Conservation (phyloP, 2,113 vertebrate species). For the Saccopteryx leptura region DNA sequence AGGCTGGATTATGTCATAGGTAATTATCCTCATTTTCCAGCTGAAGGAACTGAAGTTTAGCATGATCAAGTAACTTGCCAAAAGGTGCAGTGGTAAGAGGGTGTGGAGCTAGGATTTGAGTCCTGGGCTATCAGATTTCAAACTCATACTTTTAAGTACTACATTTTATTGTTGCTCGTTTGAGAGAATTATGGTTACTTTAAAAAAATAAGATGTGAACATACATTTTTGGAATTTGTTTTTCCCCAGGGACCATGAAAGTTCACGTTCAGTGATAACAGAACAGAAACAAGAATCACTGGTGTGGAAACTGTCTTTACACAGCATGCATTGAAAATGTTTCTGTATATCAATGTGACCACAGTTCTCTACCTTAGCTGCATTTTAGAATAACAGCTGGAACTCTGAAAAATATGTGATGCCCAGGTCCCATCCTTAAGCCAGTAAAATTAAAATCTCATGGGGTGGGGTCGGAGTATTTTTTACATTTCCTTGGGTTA, state of each 20-base stretch:
- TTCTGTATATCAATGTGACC: not conserved
- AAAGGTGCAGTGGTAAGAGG: not conserved
- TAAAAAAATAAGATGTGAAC: not conserved
- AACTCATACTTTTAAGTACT: not conserved
- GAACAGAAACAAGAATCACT: not conserved
- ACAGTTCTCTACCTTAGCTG: not conserved
- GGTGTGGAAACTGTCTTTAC: not conserved
- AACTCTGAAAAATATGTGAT: not conserved
- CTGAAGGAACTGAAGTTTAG: not conserved
- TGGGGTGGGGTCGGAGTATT: not conserved
- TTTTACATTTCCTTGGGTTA: not conserved
- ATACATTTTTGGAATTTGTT: not conserved
- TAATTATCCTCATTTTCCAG: not conserved
- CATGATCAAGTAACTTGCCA: not conserved
- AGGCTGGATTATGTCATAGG: not conserved
- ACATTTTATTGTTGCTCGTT: conserved; percentile 18
- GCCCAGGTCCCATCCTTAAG: not conserved
- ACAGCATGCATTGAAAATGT: not conserved
- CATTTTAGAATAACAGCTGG: not conserved
- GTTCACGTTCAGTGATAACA: not conserved
- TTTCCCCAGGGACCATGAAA: conserved; percentile 11
- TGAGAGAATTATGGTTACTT: not conserved
- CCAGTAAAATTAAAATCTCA: not conserved
- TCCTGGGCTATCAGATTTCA: not conserved
- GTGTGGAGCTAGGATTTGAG: not conserved